Base-by-base conservation (phyloP, 2,113 vertebrate species). In the Festucalex cinctus region DNA sequence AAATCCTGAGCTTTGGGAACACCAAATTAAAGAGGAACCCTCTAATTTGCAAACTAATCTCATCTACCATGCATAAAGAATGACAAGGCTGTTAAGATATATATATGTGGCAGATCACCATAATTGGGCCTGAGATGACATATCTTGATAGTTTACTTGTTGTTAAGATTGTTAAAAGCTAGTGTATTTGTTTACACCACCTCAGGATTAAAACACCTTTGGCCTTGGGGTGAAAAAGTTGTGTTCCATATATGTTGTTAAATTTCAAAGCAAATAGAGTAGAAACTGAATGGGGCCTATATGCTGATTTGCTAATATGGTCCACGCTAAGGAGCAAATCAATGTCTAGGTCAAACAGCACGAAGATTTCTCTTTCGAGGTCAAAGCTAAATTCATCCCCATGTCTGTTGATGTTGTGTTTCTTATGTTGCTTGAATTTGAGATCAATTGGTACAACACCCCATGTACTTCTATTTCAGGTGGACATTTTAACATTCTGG, bases 291-390 rank as follows among this genome's bases (percentile, higher is more conserved):
- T 65, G 71, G 67, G 71, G 78, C 68, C 73, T 28, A 39, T 53
- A 67, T 62, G 74, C 64, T 56, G 63, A 59, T 75, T 71, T 41
- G 65, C 71, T 79, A 79, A 86, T 73, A 80, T 87, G 86, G 86
- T 84, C 88, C 83, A 85, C 86, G 83, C 83, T 91, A 89, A 90
- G 85, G 85, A 81, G 84, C 80, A 85, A 91, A 94, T 94, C 91
- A 94, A 93, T 93, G 91, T 82, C 83, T 86, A 88, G 89, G 93
- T 92, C 91, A 92, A 85, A 85, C 79, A 77, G 64, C 88, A 94
- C 91, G 94, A 93, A 93, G 92, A 88, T 91, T 92, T 85, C 86
- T 81, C 87, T 78, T 79, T 77, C 91, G 80, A 93, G 88, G 91
- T 91, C 92, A 93, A 78, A 82, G 91, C 84, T 92, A 84, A 79